Conservation (phyloP, 2,888 invertebrate species). For the Pherbina coryleti region DNA sequence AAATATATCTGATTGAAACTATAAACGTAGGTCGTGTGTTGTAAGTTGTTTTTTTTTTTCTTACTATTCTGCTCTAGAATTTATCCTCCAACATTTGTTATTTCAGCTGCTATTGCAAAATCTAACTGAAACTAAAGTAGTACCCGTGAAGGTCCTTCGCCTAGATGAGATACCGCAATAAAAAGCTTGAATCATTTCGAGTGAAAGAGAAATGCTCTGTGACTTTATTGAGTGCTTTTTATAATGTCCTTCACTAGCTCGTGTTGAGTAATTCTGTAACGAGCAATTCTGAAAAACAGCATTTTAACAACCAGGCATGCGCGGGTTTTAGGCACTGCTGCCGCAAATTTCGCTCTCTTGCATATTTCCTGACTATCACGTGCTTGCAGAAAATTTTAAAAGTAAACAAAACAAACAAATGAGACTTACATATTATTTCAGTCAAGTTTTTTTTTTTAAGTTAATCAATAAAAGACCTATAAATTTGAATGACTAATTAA, state of each 20-base stretch:
- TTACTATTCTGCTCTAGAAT: neutral
- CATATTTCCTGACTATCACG: neutral
- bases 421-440: too few relatives aligned
- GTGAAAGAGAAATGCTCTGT: neutral
- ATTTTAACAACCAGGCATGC: neutral
- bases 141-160: slow-evolving; percentile 22
- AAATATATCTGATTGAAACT: neutral
- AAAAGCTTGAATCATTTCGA: neutral
- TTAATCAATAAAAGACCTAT: too few relatives aligned
- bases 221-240: neutral
- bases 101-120: slow-evolving; percentile 15
- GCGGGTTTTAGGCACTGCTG: neutral
- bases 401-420: too few relatives aligned
- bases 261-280: neutral
- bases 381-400: neutral
- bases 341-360: neutral
- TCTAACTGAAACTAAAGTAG: slow-evolving; percentile 15
- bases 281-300: neutral
- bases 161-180: slow-evolving; percentile 16
- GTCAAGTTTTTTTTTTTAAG: too few relatives aligned
- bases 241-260: neutral
- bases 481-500: too few relatives aligned
- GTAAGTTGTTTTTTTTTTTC: neutral
- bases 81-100: neutral
- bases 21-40: too few relatives aligned